Conservation (phyloP, 2,113 vertebrate species). For the Grammomys dolichurus region DNA sequence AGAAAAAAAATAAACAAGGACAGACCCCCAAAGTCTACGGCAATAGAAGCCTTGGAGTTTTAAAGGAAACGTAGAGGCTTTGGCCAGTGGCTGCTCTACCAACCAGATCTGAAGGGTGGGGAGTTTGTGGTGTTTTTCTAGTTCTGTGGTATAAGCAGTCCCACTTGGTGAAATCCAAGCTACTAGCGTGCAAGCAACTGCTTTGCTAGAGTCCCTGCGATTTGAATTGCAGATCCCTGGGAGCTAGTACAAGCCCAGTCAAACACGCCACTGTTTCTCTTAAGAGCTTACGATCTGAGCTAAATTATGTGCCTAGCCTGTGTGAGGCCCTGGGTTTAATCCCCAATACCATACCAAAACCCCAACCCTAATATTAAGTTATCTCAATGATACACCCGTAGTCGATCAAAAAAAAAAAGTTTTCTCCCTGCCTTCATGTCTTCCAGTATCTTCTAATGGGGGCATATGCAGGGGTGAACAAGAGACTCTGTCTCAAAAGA, state of each 20-base stretch:
- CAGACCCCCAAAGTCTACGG: neutral
- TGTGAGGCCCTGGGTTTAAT: neutral
- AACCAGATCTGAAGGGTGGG: neutral
- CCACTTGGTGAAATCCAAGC: neutral
- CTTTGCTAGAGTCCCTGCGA: slow-evolving; percentile 20
- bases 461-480: too few species aligned
- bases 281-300: neutral
- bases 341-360: neutral
- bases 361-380: neutral
- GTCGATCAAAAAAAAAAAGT: neutral
- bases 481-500: neutral
- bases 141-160: neutral
- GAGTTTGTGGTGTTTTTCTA: neutral
- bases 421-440: neutral
- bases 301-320: too few species aligned
- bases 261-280: neutral
- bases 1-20: neutral
- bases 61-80: neutral
- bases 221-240: neutral
- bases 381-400: neutral
- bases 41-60: neutral
- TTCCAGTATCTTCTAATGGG: neutral
- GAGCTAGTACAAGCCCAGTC: neutral
- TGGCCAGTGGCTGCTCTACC: neutral
- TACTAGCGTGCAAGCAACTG: neutral